Evolutionary conservation across 2,888 invertebrate genomes (phyloP), one percentile per base, ranked within the genome.

Genomic region (Unio delphinus): DNA sequence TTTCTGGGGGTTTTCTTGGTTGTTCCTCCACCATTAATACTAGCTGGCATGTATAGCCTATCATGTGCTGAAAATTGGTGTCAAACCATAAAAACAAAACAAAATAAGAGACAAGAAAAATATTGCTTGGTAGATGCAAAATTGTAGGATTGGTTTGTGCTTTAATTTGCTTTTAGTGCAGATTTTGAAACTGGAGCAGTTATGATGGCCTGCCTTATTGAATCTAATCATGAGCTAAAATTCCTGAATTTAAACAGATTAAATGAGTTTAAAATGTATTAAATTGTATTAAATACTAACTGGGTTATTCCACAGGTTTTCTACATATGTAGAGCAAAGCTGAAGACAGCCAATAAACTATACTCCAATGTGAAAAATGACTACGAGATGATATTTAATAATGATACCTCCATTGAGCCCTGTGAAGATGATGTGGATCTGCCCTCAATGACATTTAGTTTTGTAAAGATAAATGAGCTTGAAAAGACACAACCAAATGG

Each of bases 321-420:
- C 89, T 96, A 93, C 88, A 93, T 99, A 74, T 94, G 95, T 61
- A 94, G 94, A 74, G 95, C 95, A 75, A 92, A 92, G 62, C 90
- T 99, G n/a, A 98, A 98, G 89, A 93, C 95, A 2, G 98, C 99
- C 0, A 98, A 99, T 90, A 98, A 97, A 87, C 94, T 95, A 86
- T 99, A 92, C 89, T 92, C 93, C 56, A 92, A 92, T 57, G 90
- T 97, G 8, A 95, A 95, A 79, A 97, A 98, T 88, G 98, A 99
- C 88, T 99, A 98, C 86, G 99, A 99, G 90, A 95, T 99, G 94
- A 94, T 96, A 1, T 93, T 98, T 85, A 93, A 92, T 18, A 90
- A 91, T 8, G 96, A 98, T 61, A 94, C 96, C 0, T 70, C 79
- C 26, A 83, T 90, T 61, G 86, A 86, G 64, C 80, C 81, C 5